phyloP scores from a whole-genome alignment of 1,140 invertebrate genomes.

The Lepidurus apus region DNA sequence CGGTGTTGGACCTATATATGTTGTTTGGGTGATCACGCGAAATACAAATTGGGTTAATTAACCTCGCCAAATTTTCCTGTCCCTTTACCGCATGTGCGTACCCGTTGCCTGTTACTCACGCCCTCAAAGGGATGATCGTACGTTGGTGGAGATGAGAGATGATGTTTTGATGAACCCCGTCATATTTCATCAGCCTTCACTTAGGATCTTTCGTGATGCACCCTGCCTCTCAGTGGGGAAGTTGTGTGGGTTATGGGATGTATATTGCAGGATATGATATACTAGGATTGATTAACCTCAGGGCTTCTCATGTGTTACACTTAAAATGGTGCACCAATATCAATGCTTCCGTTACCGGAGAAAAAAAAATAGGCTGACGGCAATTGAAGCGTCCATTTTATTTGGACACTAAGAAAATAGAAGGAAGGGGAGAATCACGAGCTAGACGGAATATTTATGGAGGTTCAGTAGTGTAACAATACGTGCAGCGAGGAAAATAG shows the following conservation, averaged over 20 bases:
- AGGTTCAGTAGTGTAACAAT: not conserved
- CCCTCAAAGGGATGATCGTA: not conserved
- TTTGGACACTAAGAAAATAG: not conserved
- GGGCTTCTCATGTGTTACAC: not conserved
- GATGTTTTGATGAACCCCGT: not conserved
- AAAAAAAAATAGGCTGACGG: not conserved
- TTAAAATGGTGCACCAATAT: not conserved
- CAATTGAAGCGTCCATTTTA: not conserved
- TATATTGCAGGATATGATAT: not conserved
- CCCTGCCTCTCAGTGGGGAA: not conserved
- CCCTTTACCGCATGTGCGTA: not conserved
- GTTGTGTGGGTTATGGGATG: not conserved
- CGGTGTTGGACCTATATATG: too few species aligned
- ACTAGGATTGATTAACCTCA: not conserved
- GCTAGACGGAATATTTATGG: not conserved
- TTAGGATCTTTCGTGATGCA: not conserved
- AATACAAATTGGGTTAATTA: too few species aligned
- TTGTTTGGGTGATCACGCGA: too few species aligned
- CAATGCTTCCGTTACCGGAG: not conserved
- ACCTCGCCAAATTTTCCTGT: too few species aligned
- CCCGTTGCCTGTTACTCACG: not conserved
- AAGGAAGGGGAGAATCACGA: not conserved
- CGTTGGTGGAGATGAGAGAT: not conserved
- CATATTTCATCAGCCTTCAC: conserved; percentile 1
- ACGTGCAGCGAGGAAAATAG: not conserved